Evolutionary conservation across 1,140 invertebrate genomes (phyloP), one percentile per base, ranked within the genome.

Genomic region (Hyphantria cunea): DNA sequence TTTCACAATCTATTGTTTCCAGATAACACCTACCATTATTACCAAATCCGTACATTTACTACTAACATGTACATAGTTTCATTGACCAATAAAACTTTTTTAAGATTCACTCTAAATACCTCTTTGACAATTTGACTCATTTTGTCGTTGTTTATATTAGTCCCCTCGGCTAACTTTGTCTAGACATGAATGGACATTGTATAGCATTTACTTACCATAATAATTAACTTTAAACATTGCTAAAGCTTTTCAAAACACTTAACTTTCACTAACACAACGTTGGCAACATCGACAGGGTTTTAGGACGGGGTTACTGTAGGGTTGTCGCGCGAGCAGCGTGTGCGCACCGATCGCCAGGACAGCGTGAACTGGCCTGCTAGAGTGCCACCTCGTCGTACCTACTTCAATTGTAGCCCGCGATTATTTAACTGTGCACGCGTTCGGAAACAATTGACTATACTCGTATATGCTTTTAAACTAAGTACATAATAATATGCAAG

Each of bases 391-490:
- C 70, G 68, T 66, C 71, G 72, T 84, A 86, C 82, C 76, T 86
- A 82, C 52, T 70, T 77, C 86, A 89, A 89, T 89, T 89, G 86
- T 86, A 70, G 76, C 72, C 74, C 65, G 81, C 80, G 80, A 84
- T 89, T 86, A 89, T 86, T 89, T 89, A 85, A 89, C 85, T 82
- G 76, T 82, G 84, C 86, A 86, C 82, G 84, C 84, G 84, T 76
- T 86, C 80, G 80, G 82, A 89, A 90, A 89, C 84, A 89, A 89
- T 89, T 89, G 86, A 78, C 17, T 25, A 25, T 25, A 25, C 17
- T 78, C 70, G 77, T 82, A 75, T 76, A 77, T 76, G 74, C 78
- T 82, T 77, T 79, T 75, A 69, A 74, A 74, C 67, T 80, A 71
- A 75, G 75, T 69, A 85, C 82, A 84, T 87, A 82, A 86, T 82